Evolutionary conservation across 2,113 vertebrate genomes (phyloP), one percentile per base, ranked within the genome.

Genomic region (Oostethus manadensis): DNA sequence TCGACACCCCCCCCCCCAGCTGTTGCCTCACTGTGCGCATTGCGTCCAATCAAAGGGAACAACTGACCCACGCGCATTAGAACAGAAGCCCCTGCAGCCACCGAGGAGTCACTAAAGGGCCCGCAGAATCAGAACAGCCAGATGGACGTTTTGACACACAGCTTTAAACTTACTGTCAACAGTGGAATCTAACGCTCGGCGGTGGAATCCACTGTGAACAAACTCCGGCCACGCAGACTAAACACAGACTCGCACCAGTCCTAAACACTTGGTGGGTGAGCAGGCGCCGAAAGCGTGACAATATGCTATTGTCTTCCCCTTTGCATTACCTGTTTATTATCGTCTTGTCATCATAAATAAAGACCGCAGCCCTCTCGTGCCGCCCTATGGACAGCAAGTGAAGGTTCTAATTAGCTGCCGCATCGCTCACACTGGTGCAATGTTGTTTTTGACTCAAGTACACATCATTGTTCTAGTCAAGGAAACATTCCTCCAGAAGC

Each of bases 151-250:
- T 83, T 82, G 84, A 87, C 86, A 87, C 71, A 76, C 70, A 73
- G 79, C 86, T 87, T 84, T 86, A 86, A 86, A 86, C 86, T 79
- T 82, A 68, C 84, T 84, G 86, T 87, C 84, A 87, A 86, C 86
- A 87, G 84, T 87, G 85, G 85, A 87, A 87, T 87, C 81, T 85
- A 79, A 82, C 79, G 85, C 82, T 87, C 82, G 77, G 80, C 82
- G 77, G 82, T 82, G 84, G 82, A 86, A 84, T 87, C 85, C 83
- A 80, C 85, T 72, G 83, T 63, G 83, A 84, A 87, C 86, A 86
- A 87, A 87, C 84, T 82, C 79, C 83, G 84, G 80, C 74, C 82
- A 71, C 82, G 66, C 86, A 87, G 86, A 84, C 86, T 87, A 87
- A 87, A 87, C 86, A 87, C 78, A 84, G 84, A 86, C 82, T 73